phyloP scores from a whole-genome alignment of 1,140 invertebrate species.

The Druon quercuslanigerum region DNA sequence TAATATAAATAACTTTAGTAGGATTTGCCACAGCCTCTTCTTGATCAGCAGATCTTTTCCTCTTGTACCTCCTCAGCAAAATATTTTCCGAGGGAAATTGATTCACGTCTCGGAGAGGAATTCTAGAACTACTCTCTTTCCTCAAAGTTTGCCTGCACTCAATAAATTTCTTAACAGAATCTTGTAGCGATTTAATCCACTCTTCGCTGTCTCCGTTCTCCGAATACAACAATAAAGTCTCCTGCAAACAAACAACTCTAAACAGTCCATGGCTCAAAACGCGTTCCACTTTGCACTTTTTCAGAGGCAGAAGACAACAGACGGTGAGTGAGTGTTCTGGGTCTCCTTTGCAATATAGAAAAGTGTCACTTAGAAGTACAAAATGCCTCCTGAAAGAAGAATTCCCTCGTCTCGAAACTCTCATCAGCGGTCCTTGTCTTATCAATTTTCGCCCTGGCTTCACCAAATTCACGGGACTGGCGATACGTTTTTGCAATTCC shows the following conservation, averaged over 20 bases:
- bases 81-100: constrained; percentile 66
- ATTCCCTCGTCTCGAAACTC: constrained; percentile 78
- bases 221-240: constrained; percentile 78
- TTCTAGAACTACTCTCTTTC: constrained; percentile 79
- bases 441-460: constrained; percentile 82
- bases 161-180: constrained; percentile 76
- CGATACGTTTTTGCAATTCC: constrained; percentile 80
- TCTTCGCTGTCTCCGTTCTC: constrained; percentile 75
- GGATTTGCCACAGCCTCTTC: constrained; percentile 57
- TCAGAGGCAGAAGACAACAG: constrained; percentile 78
- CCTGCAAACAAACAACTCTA: constrained; percentile 77
- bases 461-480: constrained; percentile 79
- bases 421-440: constrained; percentile 82
- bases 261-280: constrained; percentile 77
- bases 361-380: constrained; percentile 66
- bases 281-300: constrained; percentile 78
- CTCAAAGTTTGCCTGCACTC: constrained; percentile 78
- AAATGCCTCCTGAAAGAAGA: constrained; percentile 77
- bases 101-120: constrained; percentile 76
- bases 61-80: constrained; percentile 54
- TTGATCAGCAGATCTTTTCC: constrained; percentile 65
- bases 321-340: constrained; percentile 77
- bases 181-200: constrained; percentile 77
- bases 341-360: constrained; percentile 79
- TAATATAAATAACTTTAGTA: constrained; percentile 66